These are phyloP conservation scores for Ophiothrix spiculata DNA, from an alignment of 35 echinoderm and acorn worm species.

Conservation along the genomic window DNA sequence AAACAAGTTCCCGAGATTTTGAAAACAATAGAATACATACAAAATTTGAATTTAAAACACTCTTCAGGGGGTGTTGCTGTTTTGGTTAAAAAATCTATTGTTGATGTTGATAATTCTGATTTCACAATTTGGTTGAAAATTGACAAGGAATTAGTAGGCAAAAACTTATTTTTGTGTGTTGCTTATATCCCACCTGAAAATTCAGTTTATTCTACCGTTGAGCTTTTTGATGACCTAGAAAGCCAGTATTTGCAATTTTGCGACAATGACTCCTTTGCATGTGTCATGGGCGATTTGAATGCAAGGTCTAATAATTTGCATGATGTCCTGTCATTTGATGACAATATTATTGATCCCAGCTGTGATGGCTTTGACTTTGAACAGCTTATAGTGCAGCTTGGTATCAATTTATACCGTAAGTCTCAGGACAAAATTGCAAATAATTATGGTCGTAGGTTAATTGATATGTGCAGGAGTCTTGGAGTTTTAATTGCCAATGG, in stretches of 20 bases:
- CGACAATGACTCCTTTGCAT: too few relatives aligned
- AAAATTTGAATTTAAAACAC: too few relatives aligned
- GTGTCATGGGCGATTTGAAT: not conserved
- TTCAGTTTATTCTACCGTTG: too few relatives aligned
- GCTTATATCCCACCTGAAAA: not conserved
- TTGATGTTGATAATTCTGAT: slow-evolving; percentile 1
- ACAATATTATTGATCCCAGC: not conserved
- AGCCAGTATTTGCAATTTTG: too few relatives aligned
- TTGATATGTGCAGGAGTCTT: not conserved
- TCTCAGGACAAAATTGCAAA: not conserved
- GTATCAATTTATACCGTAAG: not conserved
- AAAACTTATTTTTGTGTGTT: not conserved
- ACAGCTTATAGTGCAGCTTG: not conserved
- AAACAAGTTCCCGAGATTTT: too few relatives aligned
- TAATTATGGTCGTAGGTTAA: not conserved
- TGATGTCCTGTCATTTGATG: not conserved
- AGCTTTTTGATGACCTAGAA: not conserved
- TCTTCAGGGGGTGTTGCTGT: too few relatives aligned
- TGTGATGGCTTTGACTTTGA: not conserved
- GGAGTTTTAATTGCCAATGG: not conserved
- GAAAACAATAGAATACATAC: too few relatives aligned
- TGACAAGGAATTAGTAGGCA: not conserved
- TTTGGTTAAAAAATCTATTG: too few relatives aligned
- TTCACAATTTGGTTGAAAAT: not conserved
- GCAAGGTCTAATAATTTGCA: not conserved